Conservation (phyloP, 1,140 invertebrate genomes). For the Cotesia vestalis region DNA sequence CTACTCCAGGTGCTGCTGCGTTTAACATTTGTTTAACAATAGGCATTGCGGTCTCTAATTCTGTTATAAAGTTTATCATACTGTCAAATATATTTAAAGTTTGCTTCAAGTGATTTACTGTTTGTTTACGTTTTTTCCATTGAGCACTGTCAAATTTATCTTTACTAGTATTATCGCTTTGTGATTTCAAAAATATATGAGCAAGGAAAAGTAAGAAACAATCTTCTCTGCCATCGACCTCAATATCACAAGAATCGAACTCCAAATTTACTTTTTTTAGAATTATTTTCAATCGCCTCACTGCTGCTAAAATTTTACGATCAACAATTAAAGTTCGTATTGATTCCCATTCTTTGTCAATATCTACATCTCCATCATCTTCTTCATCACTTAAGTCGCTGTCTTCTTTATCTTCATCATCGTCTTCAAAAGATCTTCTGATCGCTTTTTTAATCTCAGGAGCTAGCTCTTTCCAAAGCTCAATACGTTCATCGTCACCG, state of each 20-base stretch:
- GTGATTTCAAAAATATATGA: neutral
- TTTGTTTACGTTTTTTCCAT: constrained; percentile 49
- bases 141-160: constrained; percentile 25
- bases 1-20: constrained; percentile 79
- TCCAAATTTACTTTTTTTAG: constrained; percentile 45
- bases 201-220: too few species aligned
- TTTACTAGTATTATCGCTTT: constrained; percentile 28
- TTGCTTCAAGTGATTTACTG: constrained; percentile 50
- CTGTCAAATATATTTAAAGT: constrained; percentile 70
- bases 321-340: constrained; percentile 58
- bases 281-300: constrained; percentile 48
- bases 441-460: constrained; percentile 61
- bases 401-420: constrained; percentile 25
- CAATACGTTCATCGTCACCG: constrained; percentile 58
- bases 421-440: constrained; percentile 53
- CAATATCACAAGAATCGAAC: constrained; percentile 48
- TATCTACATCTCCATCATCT: constrained; percentile 44
- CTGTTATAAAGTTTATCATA: constrained; percentile 71
- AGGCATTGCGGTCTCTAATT: constrained; percentile 76
- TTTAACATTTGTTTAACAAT: constrained; percentile 76
- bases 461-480: constrained; percentile 59
- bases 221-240: constrained; percentile 7
- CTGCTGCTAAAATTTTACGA: constrained; percentile 53
- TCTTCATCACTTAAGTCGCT: constrained; percentile 20
- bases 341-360: constrained; percentile 54